phyloP scores from a whole-genome alignment of 2,113 vertebrate species.

The Colossoma macropomum region DNA sequence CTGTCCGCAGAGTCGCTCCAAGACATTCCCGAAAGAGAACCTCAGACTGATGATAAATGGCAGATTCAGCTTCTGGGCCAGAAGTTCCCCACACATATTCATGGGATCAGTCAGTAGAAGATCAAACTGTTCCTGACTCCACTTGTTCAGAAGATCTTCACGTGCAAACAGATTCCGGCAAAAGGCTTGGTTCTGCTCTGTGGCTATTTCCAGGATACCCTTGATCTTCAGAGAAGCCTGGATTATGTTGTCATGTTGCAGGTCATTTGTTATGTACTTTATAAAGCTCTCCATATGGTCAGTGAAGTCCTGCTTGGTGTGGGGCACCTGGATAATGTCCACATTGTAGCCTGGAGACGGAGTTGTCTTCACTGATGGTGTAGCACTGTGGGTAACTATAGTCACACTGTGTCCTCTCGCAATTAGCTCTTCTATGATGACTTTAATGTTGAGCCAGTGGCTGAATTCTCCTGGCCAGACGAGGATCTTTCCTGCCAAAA shows the following conservation, averaged over 20 bases:
- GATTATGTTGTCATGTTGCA: slow-evolving; percentile 48
- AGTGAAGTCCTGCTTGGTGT: slow-evolving; percentile 38
- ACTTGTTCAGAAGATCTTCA: slow-evolving; percentile 69
- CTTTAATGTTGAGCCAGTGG: slow-evolving; percentile 71
- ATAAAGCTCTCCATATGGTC: slow-evolving; percentile 46
- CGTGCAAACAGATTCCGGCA: slow-evolving; percentile 51
- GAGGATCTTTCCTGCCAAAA: slow-evolving; percentile 62
- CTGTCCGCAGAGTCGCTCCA: slow-evolving; percentile 68
- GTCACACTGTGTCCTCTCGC: slow-evolving; percentile 67
- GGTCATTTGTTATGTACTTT: slow-evolving; percentile 53
- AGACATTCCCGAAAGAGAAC: slow-evolving; percentile 52
- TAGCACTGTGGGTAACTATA: slow-evolving; percentile 49
- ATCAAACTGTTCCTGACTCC: slow-evolving; percentile 54
- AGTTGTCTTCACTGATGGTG: slow-evolving; percentile 28
- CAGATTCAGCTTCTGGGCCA: slow-evolving; percentile 68
- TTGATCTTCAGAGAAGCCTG: slow-evolving; percentile 38
- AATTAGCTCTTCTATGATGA: slow-evolving; percentile 58
- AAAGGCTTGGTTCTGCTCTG: not conserved
- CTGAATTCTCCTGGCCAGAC: slow-evolving; percentile 72
- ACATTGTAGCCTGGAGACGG: slow-evolving; percentile 9
- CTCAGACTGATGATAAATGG: slow-evolving; percentile 70
- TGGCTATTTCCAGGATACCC: not conserved
- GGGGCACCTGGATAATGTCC: slow-evolving; percentile 40
- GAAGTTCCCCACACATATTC: slow-evolving; percentile 59
- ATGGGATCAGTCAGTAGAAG: slow-evolving; percentile 68